These are phyloP conservation scores for Pangasius djambal DNA, from an alignment of 2,797 vertebrate species.

Conservation along the genomic window DNA sequence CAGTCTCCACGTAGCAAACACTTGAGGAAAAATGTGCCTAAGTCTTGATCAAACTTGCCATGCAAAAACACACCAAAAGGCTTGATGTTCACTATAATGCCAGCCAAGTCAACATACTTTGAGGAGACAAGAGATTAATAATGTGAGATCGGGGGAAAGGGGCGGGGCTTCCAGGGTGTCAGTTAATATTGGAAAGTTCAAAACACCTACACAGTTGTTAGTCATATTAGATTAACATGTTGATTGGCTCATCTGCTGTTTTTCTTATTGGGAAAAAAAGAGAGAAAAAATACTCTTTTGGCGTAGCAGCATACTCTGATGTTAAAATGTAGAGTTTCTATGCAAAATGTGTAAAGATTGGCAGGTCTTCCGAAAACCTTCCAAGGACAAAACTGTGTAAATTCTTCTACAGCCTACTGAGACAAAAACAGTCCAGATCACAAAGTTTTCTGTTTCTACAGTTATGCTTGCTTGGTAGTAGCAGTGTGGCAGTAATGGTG, in stretches of 20 bases:
- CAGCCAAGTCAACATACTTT: not conserved
- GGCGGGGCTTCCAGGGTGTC: not conserved
- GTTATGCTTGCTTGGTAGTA: constrained; percentile 42
- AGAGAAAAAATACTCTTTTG: no score
- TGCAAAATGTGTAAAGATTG: constrained; percentile 2
- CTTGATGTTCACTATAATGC: not conserved
- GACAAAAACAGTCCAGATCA: constrained; percentile 2
- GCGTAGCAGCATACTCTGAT: not conserved
- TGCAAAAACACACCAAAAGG: not conserved
- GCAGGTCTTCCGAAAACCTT: not conserved
- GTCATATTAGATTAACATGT: not conserved
- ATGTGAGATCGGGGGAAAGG: not conserved
- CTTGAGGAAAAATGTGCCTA: not conserved
- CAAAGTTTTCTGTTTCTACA: constrained; percentile 36
- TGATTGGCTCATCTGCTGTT: not conserved
- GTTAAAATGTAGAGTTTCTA: not conserved
- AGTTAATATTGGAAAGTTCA: not conserved
- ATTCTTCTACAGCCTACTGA: constrained; percentile 8
- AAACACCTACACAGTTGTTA: not conserved
- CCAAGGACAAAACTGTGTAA: not conserved
- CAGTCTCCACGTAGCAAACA: constrained; percentile 58
- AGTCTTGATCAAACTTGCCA: not conserved
- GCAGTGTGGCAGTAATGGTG: constrained; percentile 56
- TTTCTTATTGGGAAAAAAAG: not conserved
- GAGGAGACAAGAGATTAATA: not conserved